Conservation (phyloP, 23 tunicate species). For the Phallusia fumigata region DNA sequence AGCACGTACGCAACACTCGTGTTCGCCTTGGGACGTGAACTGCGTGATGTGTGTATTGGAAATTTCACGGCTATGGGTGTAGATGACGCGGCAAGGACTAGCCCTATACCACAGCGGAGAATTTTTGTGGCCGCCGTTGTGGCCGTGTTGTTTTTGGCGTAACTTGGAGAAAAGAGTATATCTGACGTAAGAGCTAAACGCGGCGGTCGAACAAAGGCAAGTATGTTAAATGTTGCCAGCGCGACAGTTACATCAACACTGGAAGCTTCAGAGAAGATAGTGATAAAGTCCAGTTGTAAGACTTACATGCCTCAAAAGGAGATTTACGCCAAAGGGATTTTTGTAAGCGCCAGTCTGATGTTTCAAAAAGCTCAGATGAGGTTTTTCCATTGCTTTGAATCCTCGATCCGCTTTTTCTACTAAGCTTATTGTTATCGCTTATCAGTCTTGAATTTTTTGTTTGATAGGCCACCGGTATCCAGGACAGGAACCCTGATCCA, state of each 20-base stretch:
- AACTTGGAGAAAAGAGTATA: background rate
- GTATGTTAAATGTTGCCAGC: conserved; percentile 9
- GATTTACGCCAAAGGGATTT: too few species aligned
- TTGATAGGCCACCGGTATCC: background rate
- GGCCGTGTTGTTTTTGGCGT: background rate
- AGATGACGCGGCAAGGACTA: too few species aligned
- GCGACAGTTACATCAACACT: conserved; percentile 3
- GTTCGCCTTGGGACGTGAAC: background rate
- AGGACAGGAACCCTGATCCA: conserved; percentile 6
- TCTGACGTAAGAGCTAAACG: background rate
- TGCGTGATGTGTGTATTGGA: too few species aligned
- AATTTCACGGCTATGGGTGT: too few species aligned
- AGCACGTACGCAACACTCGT: conserved; percentile 3
- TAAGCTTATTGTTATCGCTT: too few species aligned
- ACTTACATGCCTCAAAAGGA: too few species aligned
- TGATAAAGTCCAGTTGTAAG: background rate
- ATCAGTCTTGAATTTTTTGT: too few species aligned
- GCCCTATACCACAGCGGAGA: background rate
- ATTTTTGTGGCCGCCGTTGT: background rate
- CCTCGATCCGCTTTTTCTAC: too few species aligned
- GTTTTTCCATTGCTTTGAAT: too few species aligned
- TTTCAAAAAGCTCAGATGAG: too few species aligned
- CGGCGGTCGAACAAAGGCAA: background rate
- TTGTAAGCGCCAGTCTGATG: too few species aligned
- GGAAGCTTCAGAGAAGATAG: background rate